phyloP scores from a whole-genome alignment of 2,113 vertebrate species.

The Paramormyrops kingsleyae region DNA sequence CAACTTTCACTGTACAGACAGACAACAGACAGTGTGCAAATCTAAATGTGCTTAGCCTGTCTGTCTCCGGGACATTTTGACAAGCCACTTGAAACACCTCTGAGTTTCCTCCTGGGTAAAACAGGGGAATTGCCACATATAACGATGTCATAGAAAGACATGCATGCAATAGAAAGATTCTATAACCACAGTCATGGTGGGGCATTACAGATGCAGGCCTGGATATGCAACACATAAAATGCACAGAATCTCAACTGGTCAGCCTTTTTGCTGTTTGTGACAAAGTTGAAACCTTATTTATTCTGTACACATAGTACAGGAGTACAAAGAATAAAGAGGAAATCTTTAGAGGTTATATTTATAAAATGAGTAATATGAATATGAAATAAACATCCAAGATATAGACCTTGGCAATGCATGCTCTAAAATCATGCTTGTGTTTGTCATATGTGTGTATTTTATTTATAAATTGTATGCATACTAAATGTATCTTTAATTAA shows the following conservation, averaged over 20 bases:
- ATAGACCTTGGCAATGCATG: not conserved
- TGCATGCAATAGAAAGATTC: not conserved
- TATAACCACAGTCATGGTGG: slow-evolving; percentile 16
- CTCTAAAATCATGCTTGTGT: not conserved
- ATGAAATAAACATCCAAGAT: not conserved
- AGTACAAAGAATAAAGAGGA: slow-evolving; percentile 16
- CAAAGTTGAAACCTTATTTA: slow-evolving; percentile 21
- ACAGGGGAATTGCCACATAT: not conserved
- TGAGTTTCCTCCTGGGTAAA: not conserved
- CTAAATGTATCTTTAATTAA: not conserved
- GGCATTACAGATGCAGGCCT: not conserved
- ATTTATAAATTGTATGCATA: not conserved
- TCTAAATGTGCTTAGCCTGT: not conserved
- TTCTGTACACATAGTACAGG: slow-evolving; percentile 2
- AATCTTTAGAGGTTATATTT: not conserved
- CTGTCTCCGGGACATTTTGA: not conserved
- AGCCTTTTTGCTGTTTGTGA: not conserved
- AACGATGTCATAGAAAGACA: not conserved
- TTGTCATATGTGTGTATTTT: not conserved
- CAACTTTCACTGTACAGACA: not conserved
- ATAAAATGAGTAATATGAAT: not conserved
- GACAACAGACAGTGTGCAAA: not conserved
- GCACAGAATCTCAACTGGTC: not conserved
- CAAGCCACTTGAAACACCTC: not conserved
- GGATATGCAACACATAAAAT: not conserved